These are phyloP conservation scores for Podiceps cristatus DNA, from an alignment of 2,113 vertebrate genomes.

Conservation along the genomic window DNA sequence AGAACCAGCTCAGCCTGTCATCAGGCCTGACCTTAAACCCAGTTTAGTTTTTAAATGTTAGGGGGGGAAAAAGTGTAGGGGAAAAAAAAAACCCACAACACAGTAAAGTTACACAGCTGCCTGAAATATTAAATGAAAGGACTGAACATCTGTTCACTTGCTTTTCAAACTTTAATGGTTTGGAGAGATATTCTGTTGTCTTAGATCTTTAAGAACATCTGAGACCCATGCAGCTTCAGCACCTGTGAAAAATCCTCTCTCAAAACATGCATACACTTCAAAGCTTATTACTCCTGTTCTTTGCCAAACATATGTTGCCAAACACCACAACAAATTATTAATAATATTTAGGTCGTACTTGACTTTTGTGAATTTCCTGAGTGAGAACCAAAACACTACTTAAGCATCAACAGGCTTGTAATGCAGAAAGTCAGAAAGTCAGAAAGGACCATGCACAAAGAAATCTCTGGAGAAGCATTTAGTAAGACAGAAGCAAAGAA, in stretches of 20 bases:
- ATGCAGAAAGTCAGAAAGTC: background rate
- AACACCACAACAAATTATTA: slow-evolving; percentile 68
- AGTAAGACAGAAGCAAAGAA: background rate
- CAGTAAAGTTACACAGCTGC: slow-evolving; percentile 77
- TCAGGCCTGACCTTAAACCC: slow-evolving; percentile 78
- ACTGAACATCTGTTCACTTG: slow-evolving; percentile 80
- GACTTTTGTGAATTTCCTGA: slow-evolving; percentile 25
- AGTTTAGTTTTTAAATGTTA: slow-evolving; percentile 79
- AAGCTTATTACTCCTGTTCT: slow-evolving; percentile 60
- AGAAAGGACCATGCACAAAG: background rate
- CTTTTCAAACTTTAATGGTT: slow-evolving; percentile 82
- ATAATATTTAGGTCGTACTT: slow-evolving; percentile 61
- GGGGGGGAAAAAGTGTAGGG: background rate
- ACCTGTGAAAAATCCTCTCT: slow-evolving; percentile 75
- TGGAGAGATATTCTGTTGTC: slow-evolving; percentile 81
- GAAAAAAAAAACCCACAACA: slow-evolving; percentile 11
- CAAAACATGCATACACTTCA: slow-evolving; percentile 70
- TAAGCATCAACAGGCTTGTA: background rate
- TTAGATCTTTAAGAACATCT: slow-evolving; percentile 84
- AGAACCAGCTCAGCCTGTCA: slow-evolving; percentile 63
- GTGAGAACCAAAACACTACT: background rate
- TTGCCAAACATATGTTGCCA: slow-evolving; percentile 74
- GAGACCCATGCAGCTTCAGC: slow-evolving; percentile 71
- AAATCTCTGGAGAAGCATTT: background rate
- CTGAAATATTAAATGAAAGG: slow-evolving; percentile 82